Conservation (phyloP, 2,113 vertebrate genomes). For the Pica pica region DNA sequence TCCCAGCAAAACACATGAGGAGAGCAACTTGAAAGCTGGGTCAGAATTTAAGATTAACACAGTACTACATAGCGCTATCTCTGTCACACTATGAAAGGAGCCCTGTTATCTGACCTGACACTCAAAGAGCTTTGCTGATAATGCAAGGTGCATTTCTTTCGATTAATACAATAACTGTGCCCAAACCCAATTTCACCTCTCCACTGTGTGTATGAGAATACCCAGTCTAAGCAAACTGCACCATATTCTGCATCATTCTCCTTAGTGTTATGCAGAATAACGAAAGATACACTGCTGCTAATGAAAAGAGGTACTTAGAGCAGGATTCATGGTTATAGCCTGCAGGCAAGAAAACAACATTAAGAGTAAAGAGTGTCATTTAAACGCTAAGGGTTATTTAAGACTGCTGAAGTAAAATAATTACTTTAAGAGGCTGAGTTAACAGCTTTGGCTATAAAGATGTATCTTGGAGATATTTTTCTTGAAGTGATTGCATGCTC, state of each 20-base stretch:
- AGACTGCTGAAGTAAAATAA: background rate
- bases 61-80: background rate
- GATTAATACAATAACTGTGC: background rate
- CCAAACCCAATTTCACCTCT: background rate
- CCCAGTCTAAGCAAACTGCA: background rate
- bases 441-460: background rate
- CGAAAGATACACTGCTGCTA: background rate
- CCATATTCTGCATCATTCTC: background rate
- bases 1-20: background rate
- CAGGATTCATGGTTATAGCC: background rate
- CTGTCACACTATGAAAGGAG: background rate
- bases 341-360: background rate
- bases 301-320: background rate
- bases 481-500: background rate
- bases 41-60: background rate
- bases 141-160: background rate
- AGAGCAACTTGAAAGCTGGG: background rate
- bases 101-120: accelerated
- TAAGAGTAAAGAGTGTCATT: background rate
- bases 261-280: background rate
- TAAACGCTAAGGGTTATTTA: conserved; percentile 1
- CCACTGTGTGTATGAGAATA: background rate
- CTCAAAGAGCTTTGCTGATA: background rate
- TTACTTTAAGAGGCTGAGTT: background rate
- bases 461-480: background rate